Percentiles rank a stretch among this genome's conserved stretches.
Conservation (phyloP, 1,140 invertebrate genomes). For the Sminthurinus signatus region DNA sequence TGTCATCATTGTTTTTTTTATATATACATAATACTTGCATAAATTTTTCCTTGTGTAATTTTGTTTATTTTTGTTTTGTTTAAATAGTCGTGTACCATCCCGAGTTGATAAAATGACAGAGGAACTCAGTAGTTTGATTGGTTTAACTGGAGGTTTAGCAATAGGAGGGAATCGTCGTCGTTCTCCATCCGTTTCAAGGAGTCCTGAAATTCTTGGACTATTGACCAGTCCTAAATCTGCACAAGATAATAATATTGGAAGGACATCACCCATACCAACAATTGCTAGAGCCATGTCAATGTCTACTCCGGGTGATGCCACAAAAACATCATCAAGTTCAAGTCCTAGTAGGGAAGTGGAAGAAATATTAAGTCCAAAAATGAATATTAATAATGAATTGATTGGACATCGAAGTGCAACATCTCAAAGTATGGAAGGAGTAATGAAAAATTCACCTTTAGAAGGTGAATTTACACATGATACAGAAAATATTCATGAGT, state of each 20-base stretch:
- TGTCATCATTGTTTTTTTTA: too few relatives aligned
- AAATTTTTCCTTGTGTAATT: too few relatives aligned
- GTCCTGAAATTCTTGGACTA: constrained; percentile 1
- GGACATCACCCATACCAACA: not conserved
- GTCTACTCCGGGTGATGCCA: constrained; percentile 23
- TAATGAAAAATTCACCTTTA: not conserved
- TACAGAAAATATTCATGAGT: constrained; percentile 18
- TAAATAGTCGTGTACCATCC: not conserved
- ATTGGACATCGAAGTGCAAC: constrained; percentile 3
- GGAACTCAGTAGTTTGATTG: constrained; percentile 21
- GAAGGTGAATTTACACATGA: constrained; percentile 14
- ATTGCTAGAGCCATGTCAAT: not conserved
- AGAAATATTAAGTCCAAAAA: constrained; percentile 60
- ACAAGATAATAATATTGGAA: not conserved
- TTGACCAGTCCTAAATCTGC: constrained; percentile 8
- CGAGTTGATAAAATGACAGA: constrained; percentile 22
- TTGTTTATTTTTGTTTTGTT: too few relatives aligned
- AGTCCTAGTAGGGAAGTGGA: constrained; percentile 80
- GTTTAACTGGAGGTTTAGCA: not conserved
- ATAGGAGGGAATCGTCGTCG: not conserved
- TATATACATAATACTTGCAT: too few relatives aligned
- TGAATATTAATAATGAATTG: constrained; percentile 21
- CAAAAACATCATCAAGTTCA: constrained; percentile 36
- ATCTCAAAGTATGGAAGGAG: constrained; percentile 9
- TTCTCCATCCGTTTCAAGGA: not conserved